These are phyloP conservation scores for Heliconius himera DNA, from an alignment of 1,140 invertebrate species.

Conservation along the genomic window DNA sequence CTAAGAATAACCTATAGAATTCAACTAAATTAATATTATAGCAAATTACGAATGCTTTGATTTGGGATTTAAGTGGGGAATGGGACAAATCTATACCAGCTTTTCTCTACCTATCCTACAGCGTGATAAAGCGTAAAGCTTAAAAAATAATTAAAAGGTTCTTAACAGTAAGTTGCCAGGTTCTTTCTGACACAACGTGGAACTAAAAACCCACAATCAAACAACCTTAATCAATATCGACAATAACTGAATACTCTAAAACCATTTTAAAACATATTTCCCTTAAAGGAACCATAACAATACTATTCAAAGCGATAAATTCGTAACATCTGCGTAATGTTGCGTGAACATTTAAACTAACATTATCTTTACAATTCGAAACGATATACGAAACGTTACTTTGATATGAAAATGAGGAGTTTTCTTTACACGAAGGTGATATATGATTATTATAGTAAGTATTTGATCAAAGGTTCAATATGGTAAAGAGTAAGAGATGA, in stretches of 20 bases:
- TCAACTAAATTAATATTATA: too few relatives aligned
- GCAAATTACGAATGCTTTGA: too few relatives aligned
- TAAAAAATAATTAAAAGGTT: too few relatives aligned
- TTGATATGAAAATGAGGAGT: neutral
- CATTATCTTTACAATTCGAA: neutral
- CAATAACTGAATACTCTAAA: neutral
- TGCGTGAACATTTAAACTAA: neutral
- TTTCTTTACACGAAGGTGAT: neutral
- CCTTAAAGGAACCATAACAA: neutral
- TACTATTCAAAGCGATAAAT: neutral
- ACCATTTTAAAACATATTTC: neutral
- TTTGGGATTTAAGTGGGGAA: too few relatives aligned
- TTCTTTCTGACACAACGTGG: too few relatives aligned
- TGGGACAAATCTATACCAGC: too few relatives aligned
- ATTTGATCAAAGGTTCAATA: neutral
- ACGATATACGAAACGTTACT: neutral
- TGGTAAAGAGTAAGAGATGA: too few relatives aligned
- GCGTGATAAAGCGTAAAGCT: too few relatives aligned
- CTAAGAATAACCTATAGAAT: too few relatives aligned
- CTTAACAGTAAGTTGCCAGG: too few relatives aligned
- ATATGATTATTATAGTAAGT: neutral
- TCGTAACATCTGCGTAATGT: neutral
- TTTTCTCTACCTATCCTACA: too few relatives aligned
- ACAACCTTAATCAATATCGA: neutral
- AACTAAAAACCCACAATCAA: too few relatives aligned